Base-by-base conservation (phyloP, 30 jellyfish, hydroid and myxozoan genomes). In the Hydractinia symbiolongicarpus region DNA sequence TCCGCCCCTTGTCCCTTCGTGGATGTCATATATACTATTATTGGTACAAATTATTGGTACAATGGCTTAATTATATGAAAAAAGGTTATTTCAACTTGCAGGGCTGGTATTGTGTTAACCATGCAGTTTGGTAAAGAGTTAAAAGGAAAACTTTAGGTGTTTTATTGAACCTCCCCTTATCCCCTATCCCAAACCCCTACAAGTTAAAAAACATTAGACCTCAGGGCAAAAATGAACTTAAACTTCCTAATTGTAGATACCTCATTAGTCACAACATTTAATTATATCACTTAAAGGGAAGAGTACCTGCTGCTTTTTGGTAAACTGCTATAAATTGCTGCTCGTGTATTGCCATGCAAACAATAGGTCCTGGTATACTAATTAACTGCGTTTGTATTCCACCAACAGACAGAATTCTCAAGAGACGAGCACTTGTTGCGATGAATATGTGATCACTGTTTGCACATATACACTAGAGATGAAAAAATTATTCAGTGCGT, bases 311-410 rank as follows among this genome's bases (percentile, higher is more conserved):
- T 9, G 94, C 93, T 66, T 76, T 91, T 30, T 90, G 95, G 54
- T 85, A 90, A 7, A 86, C 88, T 67, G 86, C 56, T 74, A 85
- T 61, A 21, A 90, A 50, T 66, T 90, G 90, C 9, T 84, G 78
- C 15, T 85, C 95, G 60, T 81, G 87, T 83, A 90, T 76, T 10
- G 95, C 89, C 89, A 90, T 85, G 50, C 91, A 55, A 55, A 90
- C 97, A 69, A 85, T 94, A 14, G 97, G 93, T 61, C 97, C 97
- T 9, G 97, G 88, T 20, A 90, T 74, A 61, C 85, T 78, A 73
- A 77, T n/a, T 5, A 90, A 4, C 52, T 85, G 88, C 54, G 20
- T 79, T 52, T 90, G 97, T 55, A 86, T 61, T 50, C 97, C 97
- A 62, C 95, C 94, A 44, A 85, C 90, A 0, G 95, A 82, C 58